These are phyloP conservation scores for Burhinus bistriatus DNA, from an alignment of 2,113 vertebrate species.

Conservation along the genomic window DNA sequence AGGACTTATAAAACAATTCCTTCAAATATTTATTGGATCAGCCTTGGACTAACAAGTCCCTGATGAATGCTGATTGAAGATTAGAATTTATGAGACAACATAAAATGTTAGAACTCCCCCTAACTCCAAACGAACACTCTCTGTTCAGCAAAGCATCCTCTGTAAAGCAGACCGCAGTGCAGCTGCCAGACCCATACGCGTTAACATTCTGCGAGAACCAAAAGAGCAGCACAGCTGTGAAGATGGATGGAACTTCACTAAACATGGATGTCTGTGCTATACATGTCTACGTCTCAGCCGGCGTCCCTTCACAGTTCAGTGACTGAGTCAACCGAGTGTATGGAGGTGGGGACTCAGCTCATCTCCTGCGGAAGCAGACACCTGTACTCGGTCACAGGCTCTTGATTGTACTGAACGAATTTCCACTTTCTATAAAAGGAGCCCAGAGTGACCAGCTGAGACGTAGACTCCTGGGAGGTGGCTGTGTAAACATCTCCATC, in stretches of 20 bases:
- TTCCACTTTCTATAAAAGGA: background rate
- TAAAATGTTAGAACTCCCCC: background rate
- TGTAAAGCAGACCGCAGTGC: background rate
- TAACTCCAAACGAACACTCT: background rate
- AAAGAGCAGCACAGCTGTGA: background rate
- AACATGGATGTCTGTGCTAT: fast-evolving
- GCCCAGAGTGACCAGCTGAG: background rate
- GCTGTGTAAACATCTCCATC: background rate
- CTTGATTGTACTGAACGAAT: background rate
- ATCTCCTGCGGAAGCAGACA: background rate
- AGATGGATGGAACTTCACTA: background rate
- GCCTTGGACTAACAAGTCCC: background rate
- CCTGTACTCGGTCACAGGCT: background rate
- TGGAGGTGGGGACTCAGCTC: background rate
- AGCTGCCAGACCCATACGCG: background rate
- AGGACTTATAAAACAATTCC: background rate
- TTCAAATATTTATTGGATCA: background rate
- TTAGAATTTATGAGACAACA: background rate
- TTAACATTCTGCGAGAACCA: background rate
- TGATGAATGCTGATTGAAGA: background rate
- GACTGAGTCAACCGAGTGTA: fast-evolving
- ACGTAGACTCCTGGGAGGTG: background rate
- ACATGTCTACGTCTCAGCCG: background rate
- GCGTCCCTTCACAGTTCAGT: background rate
- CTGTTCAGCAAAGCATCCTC: background rate